Base-by-base conservation (phyloP, 2,888 invertebrate species). In the Nowickia ferox region DNA sequence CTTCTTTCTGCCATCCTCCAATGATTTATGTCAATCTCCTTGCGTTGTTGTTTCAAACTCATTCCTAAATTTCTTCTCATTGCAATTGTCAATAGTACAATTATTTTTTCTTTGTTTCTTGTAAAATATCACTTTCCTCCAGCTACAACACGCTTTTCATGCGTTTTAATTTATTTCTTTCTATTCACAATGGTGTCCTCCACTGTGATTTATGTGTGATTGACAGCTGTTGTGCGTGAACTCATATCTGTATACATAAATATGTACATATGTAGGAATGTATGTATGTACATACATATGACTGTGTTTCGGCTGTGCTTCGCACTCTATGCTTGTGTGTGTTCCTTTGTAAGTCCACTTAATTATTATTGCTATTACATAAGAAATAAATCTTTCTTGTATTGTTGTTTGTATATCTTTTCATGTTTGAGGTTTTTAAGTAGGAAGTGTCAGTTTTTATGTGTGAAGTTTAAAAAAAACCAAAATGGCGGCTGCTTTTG, bases 181-280 rank as follows among this genome's bases (percentile, higher is more conserved):
- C 71, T 76, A 68, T 80, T 80, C 66, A 79, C 83, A 86, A 86
- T 86, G 83, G 86, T 83, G 86, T 83, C 79, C 76, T 83, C 83
- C 76, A 40, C n/a, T 46, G 61, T 86, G 86, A 86, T 83, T 86
- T 86, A 86, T 86, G 72, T 22, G 42, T 86, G 86, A 86, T 86
- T 86, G 86, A 86, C 79, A 86, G 79, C 83, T 17, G 76, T 72
- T 66, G 42, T 72, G 30, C 42, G 71, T 69, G 42, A 59, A 15
- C 57, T 40, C 55, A 68, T 71, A n/a, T n/a, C n/a, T n/a, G n/a
- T n/a, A n/a, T n/a, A n/a, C n/a, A n/a, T n/a, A n/a, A n/a, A n/a
- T n/a, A n/a, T n/a, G n/a, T n/a, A n/a, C n/a, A n/a, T n/a, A n/a
- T n/a, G n/a, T n/a, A n/a, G n/a, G n/a, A n/a, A n/a, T n/a, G 40